Percentiles rank a stretch among this genome's conserved stretches.
Evolutionary conservation across 2,888 invertebrate genomes (phyloP).

Genomic region (Hyalella azteca): DNA sequence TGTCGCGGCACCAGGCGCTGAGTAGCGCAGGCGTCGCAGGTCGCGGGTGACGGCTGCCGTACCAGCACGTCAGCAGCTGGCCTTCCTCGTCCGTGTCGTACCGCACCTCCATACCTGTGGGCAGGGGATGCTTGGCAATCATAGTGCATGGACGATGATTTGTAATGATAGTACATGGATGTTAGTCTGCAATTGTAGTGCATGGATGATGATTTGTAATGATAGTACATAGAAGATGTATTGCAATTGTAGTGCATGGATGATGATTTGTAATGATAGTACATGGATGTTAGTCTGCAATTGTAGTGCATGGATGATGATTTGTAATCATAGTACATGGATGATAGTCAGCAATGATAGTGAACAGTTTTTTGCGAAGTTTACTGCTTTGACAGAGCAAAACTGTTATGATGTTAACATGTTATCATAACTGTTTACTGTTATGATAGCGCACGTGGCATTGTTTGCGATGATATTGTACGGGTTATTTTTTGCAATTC

Average conservation of each 20-base stretch:
- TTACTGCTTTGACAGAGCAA: too few species aligned
- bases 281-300: background rate
- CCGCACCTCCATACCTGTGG: conserved; percentile 1
- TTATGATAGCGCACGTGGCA: too few species aligned
- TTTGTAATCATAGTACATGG: too few species aligned
- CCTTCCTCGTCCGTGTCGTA: background rate
- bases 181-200: background rate
- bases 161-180: background rate
- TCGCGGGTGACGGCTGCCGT: background rate
- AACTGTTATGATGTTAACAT: too few species aligned
- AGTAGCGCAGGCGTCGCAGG: background rate
- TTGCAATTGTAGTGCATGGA: background rate
- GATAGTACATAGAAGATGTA: background rate
- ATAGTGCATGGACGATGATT: background rate
- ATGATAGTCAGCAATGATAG: too few species aligned
- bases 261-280: background rate
- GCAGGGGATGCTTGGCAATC: background rate
- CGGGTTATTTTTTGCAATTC: too few species aligned
- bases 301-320: too few species aligned
- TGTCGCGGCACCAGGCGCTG: background rate
- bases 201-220: background rate
- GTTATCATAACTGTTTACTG: too few species aligned
- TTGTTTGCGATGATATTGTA: too few species aligned
- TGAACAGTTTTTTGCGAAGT: too few species aligned
- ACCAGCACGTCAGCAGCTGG: background rate